Base-by-base conservation (phyloP, 2,113 vertebrate genomes). In the Nanger granti region DNA sequence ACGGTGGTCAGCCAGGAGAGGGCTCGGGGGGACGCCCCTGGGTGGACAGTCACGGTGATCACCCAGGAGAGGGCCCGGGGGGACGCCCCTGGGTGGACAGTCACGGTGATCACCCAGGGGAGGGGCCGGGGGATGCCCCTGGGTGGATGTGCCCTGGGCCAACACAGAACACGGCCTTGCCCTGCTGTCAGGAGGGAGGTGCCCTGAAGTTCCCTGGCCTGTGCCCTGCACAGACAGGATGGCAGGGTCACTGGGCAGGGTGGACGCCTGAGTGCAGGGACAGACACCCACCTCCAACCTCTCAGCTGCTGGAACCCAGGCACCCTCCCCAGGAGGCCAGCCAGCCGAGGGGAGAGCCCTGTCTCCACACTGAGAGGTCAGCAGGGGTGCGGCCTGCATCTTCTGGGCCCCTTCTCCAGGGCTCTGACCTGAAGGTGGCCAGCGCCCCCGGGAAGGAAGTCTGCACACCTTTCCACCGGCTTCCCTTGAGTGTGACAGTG, bases 11-110 rank as follows among this genome's bases (percentile, higher is more conserved):
- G 6, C 62, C 60, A 8, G 31, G 7, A 0, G 31, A 4, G 4
- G 31, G 15, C 64, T 7, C 3, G 0, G 31, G 29, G 1, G 60
- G 13, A 64, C 0, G 62, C 60, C 60, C 60, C 60, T 4, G 8
- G 17, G 4, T 69, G 34, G 34, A 69, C 0, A 31, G 7, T 64
- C 31, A 34, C 0, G 3, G 66, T 37, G n/a, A 2, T 49, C 60
- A 64, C 8, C 34, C 11, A 59, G 87, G 26, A 26, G 44, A 54
- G 44, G 41, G 41, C 41, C 41, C 41, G 4, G 41, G 41, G 41
- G 41, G 3, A 62, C 5, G n/a, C 0, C 47, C 31, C 37, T 20
- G 22, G 29, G n/a, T 7, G 37, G 17, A 54, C 7, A 31, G 7
- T 64, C 31, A 34, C 0, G 3, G 66, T 37, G n/a, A 2, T 49